Percentiles rank a stretch among this genome's conserved stretches.
Conservation (phyloP, 92 coral and sea anemone species). For the Muricea muricata region DNA sequence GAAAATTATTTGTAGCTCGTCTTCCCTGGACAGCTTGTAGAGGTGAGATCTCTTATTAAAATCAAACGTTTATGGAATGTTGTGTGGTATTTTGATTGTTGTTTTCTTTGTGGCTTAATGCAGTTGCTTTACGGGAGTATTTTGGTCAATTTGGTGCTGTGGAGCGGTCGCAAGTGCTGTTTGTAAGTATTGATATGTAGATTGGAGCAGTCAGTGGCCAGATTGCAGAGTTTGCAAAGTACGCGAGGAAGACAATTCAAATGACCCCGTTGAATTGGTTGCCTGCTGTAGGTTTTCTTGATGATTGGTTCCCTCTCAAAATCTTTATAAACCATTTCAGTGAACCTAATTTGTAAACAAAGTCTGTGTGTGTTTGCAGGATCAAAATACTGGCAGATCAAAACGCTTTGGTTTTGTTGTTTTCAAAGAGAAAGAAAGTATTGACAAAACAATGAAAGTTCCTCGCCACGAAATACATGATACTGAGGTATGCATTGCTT, state of each 20-base stretch:
- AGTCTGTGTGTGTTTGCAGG: conserved; percentile 39
- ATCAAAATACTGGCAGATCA: conserved; percentile 73
- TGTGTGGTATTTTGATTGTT: not conserved
- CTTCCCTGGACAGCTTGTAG: conserved; percentile 93
- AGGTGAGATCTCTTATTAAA: conserved; percentile 45
- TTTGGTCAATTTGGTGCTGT: conserved; percentile 87
- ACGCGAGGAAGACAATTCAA: too few species aligned
- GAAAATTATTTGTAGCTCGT: conserved; percentile 77
- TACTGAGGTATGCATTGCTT: conserved; percentile 54
- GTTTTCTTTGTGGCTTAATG: not conserved
- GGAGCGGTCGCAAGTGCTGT: conserved; percentile 69
- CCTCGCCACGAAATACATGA: conserved; percentile 71
- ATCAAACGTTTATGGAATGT: not conserved
- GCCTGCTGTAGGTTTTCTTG: too few species aligned
- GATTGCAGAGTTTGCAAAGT: too few species aligned
- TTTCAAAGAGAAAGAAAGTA: conserved; percentile 61
- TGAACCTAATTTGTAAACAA: not conserved
- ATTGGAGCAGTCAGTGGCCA: not conserved
- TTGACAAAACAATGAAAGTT: conserved; percentile 62
- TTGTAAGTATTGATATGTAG: conserved; percentile 61
- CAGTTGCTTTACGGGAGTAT: conserved; percentile 81
- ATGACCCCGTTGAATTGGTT: too few species aligned
- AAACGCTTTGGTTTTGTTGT: conserved; percentile 84
- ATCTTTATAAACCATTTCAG: not conserved
- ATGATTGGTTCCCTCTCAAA: not conserved